phyloP scores from a whole-genome alignment of 2,113 vertebrate genomes.

The Microtus richardsoni region DNA sequence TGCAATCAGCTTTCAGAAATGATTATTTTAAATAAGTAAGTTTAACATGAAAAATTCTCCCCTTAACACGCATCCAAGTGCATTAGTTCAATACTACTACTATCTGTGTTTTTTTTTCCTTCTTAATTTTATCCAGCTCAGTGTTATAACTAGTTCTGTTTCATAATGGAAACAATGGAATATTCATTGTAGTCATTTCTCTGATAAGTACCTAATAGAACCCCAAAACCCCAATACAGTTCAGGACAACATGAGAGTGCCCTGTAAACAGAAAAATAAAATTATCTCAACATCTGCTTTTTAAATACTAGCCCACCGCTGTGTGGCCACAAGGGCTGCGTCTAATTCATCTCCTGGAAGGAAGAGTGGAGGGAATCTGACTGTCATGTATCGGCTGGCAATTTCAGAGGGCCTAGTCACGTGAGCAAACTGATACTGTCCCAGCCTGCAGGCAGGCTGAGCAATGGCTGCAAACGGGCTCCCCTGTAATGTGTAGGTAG shows the following conservation, averaged over 20 bases:
- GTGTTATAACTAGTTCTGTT: constrained; percentile 1
- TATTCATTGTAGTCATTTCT: constrained; percentile 26
- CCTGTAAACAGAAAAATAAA: background rate
- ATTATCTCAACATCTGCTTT: background rate
- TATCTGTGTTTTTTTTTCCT: background rate
- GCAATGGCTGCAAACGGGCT: background rate
- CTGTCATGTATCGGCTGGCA: background rate
- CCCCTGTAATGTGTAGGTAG: background rate
- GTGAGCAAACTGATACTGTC: background rate
- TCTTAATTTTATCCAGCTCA: background rate
- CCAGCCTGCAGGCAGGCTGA: background rate
- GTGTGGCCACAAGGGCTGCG: background rate
- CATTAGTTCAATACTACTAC: background rate
- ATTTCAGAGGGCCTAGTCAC: background rate
- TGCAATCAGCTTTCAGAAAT: background rate
- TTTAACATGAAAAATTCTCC: background rate
- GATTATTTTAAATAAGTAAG: background rate
- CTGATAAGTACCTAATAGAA: constrained; percentile 17
- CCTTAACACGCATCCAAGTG: background rate
- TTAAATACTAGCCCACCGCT: background rate
- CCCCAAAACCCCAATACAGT: background rate
- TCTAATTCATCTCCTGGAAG: constrained; percentile 2
- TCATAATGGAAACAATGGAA: constrained; percentile 31
- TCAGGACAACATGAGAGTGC: background rate
- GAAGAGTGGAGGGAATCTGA: background rate